These are phyloP conservation scores for Yponomeuta sedellus DNA, from an alignment of 2,888 invertebrate species.

Conservation along the genomic window DNA sequence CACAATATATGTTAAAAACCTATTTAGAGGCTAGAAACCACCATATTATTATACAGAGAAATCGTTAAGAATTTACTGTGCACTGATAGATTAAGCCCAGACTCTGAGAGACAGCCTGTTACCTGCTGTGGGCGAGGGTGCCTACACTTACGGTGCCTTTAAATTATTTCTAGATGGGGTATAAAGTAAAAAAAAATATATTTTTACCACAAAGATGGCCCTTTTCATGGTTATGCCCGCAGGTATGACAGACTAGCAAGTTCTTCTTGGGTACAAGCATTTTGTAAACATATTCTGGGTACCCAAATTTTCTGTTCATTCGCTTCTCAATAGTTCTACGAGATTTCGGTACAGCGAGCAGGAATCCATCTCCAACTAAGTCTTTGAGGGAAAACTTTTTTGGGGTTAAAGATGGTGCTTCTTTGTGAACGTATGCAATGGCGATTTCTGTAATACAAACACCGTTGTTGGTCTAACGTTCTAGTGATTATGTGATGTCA, in stretches of 20 bases:
- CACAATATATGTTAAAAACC: too few species aligned
- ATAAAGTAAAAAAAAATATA: not conserved
- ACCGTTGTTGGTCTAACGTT: not conserved
- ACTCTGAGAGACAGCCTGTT: too few species aligned
- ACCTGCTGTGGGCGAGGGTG: too few species aligned
- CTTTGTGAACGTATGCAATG: conserved; percentile 44
- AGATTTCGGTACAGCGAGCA: conserved; percentile 89
- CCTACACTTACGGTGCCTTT: too few species aligned
- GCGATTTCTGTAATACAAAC: conserved; percentile 49
- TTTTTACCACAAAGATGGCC: conserved; percentile 87
- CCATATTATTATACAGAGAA: too few species aligned
- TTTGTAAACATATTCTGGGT: conserved; percentile 81
- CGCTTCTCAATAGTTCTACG: conserved; percentile 87
- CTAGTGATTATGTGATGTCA: too few species aligned
- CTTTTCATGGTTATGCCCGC: conserved; percentile 89
- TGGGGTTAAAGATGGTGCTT: conserved; percentile 26
- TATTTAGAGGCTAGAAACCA: too few species aligned
- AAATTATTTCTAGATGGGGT: too few species aligned
- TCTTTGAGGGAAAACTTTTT: conserved; percentile 76
- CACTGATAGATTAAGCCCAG: too few species aligned
- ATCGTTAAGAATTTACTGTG: too few species aligned
- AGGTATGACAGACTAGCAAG: conserved; percentile 85
- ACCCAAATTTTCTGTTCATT: conserved; percentile 83
- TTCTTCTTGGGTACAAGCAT: conserved; percentile 82
- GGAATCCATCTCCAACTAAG: conserved; percentile 82